Evolutionary conservation across 1,140 invertebrate genomes (phyloP), one percentile per base, ranked within the genome.

Genomic region (Trichonephila clavata): DNA sequence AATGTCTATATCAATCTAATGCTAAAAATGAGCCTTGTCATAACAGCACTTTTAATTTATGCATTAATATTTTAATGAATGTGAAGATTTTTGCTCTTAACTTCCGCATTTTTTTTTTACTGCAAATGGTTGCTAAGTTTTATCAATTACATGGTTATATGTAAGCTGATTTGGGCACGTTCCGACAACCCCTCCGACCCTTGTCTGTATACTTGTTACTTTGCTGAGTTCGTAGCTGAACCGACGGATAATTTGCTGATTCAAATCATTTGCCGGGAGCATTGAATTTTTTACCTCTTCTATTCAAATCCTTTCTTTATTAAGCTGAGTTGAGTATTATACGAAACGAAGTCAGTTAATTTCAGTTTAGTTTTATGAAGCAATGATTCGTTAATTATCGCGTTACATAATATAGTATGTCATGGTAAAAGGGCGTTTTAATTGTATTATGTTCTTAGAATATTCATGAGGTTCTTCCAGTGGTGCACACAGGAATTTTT

Each of bases 191-290:
- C 50, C 50, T 13, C 50, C 50, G 21, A n/a, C 18, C 21, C 43
- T 20, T 83, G 50, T 57, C 7, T 21, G 81, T 24, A n/a, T 77
- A 10, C 57, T 60, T 57, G 21, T 39, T 63, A 14, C 61, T 86
- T 61, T 86, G 84, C 81, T 84, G 81, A 84, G 50, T 84, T 84
- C n/a, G 10, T 50, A 60, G 84, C 86, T 87, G 59, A 61, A 63
- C 60, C 21, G 50, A 87, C 86, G 39, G 63, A 61, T 60, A 86
- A 86, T 87, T 39, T 63, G 60, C 86, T 87, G 86, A 65, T 20
- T 39, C n/a, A 32, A 21, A 86, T n/a, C 84, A 60, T 16, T 77
- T 65, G 86, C 86, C 61, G 24, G 8, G 59, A 39, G 86, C 59
- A 24, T 87, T 39, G 18, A 61, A 32, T 43, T 27, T 60, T 59